phyloP scores from a whole-genome alignment of 2,113 vertebrate genomes.

The Muntiacus reevesi region DNA sequence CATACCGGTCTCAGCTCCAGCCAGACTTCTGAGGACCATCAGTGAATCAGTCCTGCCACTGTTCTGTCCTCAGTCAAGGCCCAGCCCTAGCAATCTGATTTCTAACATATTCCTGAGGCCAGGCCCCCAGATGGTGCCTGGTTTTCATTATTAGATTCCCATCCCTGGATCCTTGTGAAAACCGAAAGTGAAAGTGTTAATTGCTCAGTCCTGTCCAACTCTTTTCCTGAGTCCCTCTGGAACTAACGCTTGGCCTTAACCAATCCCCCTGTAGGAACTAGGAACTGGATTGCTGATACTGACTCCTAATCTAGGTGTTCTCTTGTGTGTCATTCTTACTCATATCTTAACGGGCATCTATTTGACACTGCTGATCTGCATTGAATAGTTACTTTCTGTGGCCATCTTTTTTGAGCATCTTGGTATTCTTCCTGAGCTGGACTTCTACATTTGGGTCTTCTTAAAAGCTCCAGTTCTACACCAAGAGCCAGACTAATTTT shows the following conservation, averaged over 20 bases:
- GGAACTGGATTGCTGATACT: background rate
- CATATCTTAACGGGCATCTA: accelerated
- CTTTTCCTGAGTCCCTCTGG: background rate
- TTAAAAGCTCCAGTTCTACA: background rate
- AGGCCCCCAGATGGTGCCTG: background rate
- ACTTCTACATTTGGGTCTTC: background rate
- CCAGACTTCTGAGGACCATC: background rate
- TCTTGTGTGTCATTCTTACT: background rate
- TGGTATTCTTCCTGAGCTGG: background rate
- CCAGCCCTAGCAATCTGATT: background rate
- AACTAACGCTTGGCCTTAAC: background rate
- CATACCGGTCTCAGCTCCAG: background rate
- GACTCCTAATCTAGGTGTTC: background rate
- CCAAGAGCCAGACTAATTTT: background rate
- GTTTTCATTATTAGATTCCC: background rate
- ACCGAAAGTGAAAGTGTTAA: background rate
- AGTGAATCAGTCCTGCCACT: background rate
- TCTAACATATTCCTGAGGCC: background rate
- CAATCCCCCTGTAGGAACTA: background rate
- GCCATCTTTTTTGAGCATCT: background rate
- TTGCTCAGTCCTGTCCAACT: background rate
- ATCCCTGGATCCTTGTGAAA: background rate
- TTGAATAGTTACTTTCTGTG: background rate
- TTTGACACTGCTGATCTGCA: background rate
- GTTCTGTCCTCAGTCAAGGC: background rate